Conservation (phyloP, 1,140 invertebrate genomes). For the Eumeta japonica region DNA sequence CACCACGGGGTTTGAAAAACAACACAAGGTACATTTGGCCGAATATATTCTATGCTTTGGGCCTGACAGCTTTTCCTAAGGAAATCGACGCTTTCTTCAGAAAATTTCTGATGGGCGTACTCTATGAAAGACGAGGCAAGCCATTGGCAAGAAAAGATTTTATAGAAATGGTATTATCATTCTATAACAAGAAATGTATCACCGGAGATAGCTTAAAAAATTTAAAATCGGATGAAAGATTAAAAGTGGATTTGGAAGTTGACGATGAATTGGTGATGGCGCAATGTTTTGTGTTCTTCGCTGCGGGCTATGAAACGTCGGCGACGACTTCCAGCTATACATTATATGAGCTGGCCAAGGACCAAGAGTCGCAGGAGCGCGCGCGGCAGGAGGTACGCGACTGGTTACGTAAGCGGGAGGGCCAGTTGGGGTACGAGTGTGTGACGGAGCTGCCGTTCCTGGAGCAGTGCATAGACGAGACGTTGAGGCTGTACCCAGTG, state of each 20-base stretch:
- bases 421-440: no score
- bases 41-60: not conserved
- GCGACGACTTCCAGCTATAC: constrained; percentile 20
- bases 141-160: not conserved
- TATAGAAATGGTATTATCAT: not conserved
- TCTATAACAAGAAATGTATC: not conserved
- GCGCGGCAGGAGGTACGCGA: no score
- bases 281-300: no score
- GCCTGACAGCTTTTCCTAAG: not conserved
- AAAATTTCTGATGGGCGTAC: not conserved
- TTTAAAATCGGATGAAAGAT: no score
- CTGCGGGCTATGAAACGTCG: constrained; percentile 40
- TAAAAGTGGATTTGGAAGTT: not conserved
- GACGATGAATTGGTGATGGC: constrained; percentile 14
- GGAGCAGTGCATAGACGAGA: no score
- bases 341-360: no score
- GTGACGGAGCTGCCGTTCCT: no score
- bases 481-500: no score
- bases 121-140: not conserved
- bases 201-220: not conserved
- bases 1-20: not conserved
- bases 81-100: not conserved
- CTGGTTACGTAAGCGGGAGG: no score
- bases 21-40: not conserved
- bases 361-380: constrained; percentile 32